phyloP scores from a whole-genome alignment of 2,113 vertebrate species.

The Malurus alboscapulatus region DNA sequence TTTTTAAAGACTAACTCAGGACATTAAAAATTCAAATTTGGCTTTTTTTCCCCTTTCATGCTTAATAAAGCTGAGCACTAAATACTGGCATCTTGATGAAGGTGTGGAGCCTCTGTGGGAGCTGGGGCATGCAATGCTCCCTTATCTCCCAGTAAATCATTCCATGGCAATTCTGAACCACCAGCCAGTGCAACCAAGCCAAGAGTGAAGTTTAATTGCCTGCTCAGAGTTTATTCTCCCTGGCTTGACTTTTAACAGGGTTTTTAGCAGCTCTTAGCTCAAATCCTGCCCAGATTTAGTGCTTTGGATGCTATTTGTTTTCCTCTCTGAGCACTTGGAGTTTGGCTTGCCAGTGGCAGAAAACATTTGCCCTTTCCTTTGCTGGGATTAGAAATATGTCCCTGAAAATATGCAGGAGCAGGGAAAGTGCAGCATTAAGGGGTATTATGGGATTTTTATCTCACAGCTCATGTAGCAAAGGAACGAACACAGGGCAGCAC shows the following conservation, averaged over 20 bases:
- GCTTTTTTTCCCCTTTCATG: background rate
- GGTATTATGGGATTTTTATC: background rate
- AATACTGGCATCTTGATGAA: background rate
- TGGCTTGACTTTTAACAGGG: background rate
- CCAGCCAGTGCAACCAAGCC: background rate
- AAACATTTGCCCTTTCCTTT: background rate
- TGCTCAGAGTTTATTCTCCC: background rate
- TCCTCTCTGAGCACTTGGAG: background rate
- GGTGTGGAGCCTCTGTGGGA: background rate
- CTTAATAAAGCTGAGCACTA: background rate
- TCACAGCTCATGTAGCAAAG: background rate
- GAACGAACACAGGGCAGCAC: background rate
- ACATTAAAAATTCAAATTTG: background rate
- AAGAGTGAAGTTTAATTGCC: background rate
- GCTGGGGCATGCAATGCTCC: background rate
- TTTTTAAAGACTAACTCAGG: background rate
- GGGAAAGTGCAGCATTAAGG: background rate
- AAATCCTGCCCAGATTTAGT: background rate
- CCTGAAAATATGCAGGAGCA: background rate
- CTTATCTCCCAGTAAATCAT: background rate
- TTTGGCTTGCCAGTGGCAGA: background rate
- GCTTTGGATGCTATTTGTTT: background rate
- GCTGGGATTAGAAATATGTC: background rate
- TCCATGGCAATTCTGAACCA: background rate
- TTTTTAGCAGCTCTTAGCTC: constrained; percentile 13